Conservation (phyloP, 2,797 vertebrate genomes). For the Brachyalestes nurse region DNA sequence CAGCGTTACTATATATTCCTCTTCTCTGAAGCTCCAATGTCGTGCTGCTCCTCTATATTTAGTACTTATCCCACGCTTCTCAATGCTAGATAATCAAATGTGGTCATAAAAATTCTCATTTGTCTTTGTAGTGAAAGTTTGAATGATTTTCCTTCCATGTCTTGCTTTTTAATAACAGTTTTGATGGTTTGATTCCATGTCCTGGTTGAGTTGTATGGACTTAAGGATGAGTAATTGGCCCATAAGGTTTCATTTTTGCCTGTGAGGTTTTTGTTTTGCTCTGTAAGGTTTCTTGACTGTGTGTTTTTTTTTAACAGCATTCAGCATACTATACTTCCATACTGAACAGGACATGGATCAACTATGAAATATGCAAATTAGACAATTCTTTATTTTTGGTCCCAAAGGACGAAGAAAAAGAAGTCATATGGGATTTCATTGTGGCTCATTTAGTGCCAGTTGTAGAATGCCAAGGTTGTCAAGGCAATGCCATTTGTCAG, state of each 20-base stretch:
- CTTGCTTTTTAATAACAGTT: not conserved
- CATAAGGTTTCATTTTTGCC: not conserved
- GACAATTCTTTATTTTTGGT: not conserved
- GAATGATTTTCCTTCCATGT: not conserved
- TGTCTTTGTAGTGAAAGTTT: not conserved
- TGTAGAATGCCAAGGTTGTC: not conserved
- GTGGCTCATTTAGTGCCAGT: not conserved
- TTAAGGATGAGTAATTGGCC: not conserved
- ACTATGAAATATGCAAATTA: not conserved
- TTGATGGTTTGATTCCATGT: not conserved
- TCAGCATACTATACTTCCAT: not conserved
- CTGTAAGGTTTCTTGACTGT: too few relatives aligned
- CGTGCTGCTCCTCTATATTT: conserved; percentile 37
- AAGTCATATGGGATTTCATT: not conserved
- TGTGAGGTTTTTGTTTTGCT: too few relatives aligned
- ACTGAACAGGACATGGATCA: not conserved
- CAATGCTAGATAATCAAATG: conserved; percentile 19
- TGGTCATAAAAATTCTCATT: not conserved
- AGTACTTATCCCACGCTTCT: not conserved
- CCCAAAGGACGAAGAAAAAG: not conserved
- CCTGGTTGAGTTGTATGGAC: not conserved
- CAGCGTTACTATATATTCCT: conserved; percentile 51
- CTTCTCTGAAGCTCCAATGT: conserved; percentile 26
- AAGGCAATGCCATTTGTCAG: not conserved
- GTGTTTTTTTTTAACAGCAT: not conserved